These are phyloP conservation scores for Heliconius charithonia DNA, from an alignment of 2,888 invertebrate genomes.

Conservation along the genomic window DNA sequence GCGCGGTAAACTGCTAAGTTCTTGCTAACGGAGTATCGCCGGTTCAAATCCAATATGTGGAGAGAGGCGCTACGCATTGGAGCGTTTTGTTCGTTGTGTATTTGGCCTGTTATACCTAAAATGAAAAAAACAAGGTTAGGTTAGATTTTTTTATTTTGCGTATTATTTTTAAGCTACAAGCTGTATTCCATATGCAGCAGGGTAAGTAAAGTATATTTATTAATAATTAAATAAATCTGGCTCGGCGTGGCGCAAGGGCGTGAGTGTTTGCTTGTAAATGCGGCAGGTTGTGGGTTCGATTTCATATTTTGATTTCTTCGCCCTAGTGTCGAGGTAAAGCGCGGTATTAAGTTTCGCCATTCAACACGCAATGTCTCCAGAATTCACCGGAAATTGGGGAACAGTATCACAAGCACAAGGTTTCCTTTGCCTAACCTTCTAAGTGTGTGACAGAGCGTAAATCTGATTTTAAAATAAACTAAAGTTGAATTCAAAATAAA, in stretches of 20 bases:
- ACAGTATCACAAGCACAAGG: background rate
- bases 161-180: too few relatives aligned
- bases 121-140: background rate
- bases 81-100: constrained; percentile 85
- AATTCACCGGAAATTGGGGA: too few relatives aligned
- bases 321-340: too few relatives aligned
- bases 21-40: constrained; percentile 85
- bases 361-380: too few relatives aligned
- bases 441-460: background rate
- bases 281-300: too few relatives aligned
- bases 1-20: constrained; percentile 89
- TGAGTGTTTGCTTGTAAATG: too few relatives aligned
- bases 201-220: too few relatives aligned
- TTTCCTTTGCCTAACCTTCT: background rate
- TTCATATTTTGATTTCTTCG: too few relatives aligned
- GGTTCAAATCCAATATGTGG: constrained; percentile 84
- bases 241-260: too few relatives aligned
- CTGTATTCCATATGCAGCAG: too few relatives aligned
- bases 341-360: too few relatives aligned
- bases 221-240: too few relatives aligned
- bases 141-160: background rate
- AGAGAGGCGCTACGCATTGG: constrained; percentile 89
- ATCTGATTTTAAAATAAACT: background rate
- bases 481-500: background rate
- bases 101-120: constrained; percentile 87